Conservation (phyloP, 2,888 invertebrate species). For the Drosophila quasianomalipes region DNA sequence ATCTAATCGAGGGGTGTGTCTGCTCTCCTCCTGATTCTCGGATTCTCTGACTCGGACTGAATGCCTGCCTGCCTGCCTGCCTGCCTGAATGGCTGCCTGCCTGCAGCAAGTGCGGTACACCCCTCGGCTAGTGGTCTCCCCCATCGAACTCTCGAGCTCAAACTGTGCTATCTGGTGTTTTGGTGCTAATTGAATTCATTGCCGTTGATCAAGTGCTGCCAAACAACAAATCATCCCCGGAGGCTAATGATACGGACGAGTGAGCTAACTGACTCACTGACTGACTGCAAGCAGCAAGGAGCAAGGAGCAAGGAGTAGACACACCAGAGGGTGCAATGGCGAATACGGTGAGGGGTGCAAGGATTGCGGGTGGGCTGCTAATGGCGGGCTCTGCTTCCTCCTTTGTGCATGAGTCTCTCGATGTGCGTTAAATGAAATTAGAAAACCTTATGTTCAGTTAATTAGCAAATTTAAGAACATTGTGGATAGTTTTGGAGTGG, state of each 20-base stretch:
- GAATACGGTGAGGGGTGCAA: constrained; percentile 6
- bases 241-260: constrained; percentile 78
- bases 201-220: constrained; percentile 82
- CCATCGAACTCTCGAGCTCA: constrained; percentile 8
- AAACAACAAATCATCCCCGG: constrained; percentile 80
- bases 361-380: constrained; percentile 19
- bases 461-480: constrained; percentile 75
- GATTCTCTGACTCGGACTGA: constrained; percentile 3
- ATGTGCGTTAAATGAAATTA: constrained; percentile 78
- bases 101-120: constrained; percentile 60
- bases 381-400: constrained; percentile 32
- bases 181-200: constrained; percentile 83
- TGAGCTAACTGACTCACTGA: constrained; percentile 62
- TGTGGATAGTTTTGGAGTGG: constrained; percentile 26
- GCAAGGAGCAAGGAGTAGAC: constrained; percentile 20
- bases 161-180: constrained; percentile 63
- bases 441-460: constrained; percentile 81
- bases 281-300: constrained; percentile 24
- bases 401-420: constrained; percentile 9
- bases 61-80: constrained; percentile 12
- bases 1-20: constrained; percentile 79
- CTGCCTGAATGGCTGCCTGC: constrained; percentile 16
- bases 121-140: constrained; percentile 3
- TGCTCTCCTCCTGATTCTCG: constrained; percentile 28
- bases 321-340: constrained; percentile 29